A percentile compares a stretch with the other conserved stretches of the same genome.
These are phyloP conservation scores for Megaceryle torquata DNA, from an alignment of 2,113 vertebrate genomes.

Conservation along the genomic window DNA sequence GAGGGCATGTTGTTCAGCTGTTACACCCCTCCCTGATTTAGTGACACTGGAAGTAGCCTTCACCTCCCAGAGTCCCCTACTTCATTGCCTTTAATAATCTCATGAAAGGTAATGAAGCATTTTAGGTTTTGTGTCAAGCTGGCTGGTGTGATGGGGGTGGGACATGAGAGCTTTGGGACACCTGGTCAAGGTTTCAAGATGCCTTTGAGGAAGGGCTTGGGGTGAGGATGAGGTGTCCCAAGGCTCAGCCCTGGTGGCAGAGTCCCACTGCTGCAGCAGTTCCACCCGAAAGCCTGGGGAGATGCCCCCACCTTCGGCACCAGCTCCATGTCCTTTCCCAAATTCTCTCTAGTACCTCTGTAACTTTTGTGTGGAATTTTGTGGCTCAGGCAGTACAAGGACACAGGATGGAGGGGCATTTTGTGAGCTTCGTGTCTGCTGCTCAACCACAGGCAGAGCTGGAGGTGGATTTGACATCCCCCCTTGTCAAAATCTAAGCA, in stretches of 20 bases:
- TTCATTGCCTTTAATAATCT: conserved; percentile 18
- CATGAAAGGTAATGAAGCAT: background rate
- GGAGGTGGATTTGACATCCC: background rate
- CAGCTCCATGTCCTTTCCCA: background rate
- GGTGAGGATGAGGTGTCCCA: background rate
- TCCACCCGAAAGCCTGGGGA: background rate
- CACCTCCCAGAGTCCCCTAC: background rate
- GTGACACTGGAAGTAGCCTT: background rate
- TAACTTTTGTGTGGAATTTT: background rate
- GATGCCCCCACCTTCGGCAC: accelerated
- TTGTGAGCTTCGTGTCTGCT: accelerated
- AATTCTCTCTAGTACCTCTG: background rate
- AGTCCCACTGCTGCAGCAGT: background rate
- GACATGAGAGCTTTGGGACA: background rate
- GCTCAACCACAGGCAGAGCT: background rate
- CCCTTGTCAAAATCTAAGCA: background rate
- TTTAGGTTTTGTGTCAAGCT: background rate
- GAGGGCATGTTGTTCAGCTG: background rate
- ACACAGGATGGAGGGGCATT: accelerated
- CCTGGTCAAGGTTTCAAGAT: background rate
- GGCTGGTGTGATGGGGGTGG: background rate
- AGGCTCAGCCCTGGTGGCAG: background rate
- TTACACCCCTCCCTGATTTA: background rate
- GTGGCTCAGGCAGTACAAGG: background rate
- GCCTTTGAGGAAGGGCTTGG: background rate